Base-by-base conservation (phyloP, 2,888 invertebrate genomes). In the Meiosimyza platycephala region DNA sequence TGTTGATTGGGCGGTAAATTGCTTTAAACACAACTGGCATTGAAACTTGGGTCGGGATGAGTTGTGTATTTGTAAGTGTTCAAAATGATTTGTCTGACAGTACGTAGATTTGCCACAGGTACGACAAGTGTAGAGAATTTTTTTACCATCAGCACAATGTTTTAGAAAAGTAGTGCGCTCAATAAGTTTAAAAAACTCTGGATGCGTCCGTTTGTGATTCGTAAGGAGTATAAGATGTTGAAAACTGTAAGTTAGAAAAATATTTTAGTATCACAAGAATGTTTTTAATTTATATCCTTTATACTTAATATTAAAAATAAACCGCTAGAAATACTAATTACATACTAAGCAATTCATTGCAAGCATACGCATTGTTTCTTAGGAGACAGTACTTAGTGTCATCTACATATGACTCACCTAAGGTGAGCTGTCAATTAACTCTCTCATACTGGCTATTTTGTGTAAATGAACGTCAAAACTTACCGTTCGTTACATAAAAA, bases 141-240 rank as follows among this genome's bases (percentile, higher is more conserved):
- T 67, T 9, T 66, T 65, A 7, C 63, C 47, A 0, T 73, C 47
- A 11, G 28, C 18, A 33, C 11, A 55, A 12, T 48, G 76, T 16
- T 68, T n/a, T 9, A 74, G 52, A 11, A 40, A 60, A 9, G 76
- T 72, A 6, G 73, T 73, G 11, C 66, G 55, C 51, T 67, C 59
- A n/a, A 76, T 13, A 1, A 71, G 50, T 52, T 65, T 62, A 12
- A 28, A 48, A 28, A 73, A 64, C 55, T 73, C 76, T 1, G 13
- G 16, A 33, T 77, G 77, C 0, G 65, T 60, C 65, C 74, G 73
- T 15, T 77, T 77, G 33, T 77, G 77, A 15, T 76, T 77, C 1
- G 60, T 63, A 60, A 77, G 54, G 2, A 73, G 48, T 2, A 76
- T 71, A 74, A 76, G 77, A 63, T 63, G 48, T 3, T 72, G 1